phyloP scores from a whole-genome alignment of 2,888 invertebrate species.

The Eueremaeus valkanovi region DNA sequence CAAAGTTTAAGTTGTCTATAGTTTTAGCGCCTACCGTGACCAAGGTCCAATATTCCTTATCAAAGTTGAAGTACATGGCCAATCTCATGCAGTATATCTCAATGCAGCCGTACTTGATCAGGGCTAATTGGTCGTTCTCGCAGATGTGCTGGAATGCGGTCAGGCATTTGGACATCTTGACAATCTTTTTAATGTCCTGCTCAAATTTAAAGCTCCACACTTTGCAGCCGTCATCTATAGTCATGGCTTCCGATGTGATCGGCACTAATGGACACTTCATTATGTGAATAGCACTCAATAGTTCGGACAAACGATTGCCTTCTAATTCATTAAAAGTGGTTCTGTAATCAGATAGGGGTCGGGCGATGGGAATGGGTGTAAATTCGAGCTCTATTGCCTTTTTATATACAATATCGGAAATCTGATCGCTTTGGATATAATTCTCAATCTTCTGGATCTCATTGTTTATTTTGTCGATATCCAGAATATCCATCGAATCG shows the following conservation, averaged over 20 bases:
- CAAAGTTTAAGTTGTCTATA: no score
- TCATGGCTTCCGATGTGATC: not conserved
- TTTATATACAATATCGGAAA: slow-evolving; percentile 5
- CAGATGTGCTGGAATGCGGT: slow-evolving; percentile 84
- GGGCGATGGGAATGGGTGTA: not conserved
- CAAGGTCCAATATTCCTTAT: slow-evolving; percentile 77
- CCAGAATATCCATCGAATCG: no score
- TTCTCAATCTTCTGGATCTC: not conserved
- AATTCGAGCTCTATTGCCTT: slow-evolving; percentile 25
- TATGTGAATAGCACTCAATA: not conserved
- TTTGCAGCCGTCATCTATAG: slow-evolving; percentile 70
- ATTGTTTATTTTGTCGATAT: no score
- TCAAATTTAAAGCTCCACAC: no score
- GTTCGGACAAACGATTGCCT: not conserved
- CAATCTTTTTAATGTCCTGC: slow-evolving; percentile 75
- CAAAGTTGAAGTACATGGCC: slow-evolving; percentile 83
- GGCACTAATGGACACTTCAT: not conserved
- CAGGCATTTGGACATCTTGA: slow-evolving; percentile 61
- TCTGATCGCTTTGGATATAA: not conserved
- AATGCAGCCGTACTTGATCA: slow-evolving; percentile 87
- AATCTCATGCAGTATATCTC: slow-evolving; percentile 94
- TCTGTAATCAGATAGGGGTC: not conserved
- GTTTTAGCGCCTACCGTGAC: not conserved
- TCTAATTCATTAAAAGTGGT: slow-evolving; percentile 18
- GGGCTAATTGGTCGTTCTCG: slow-evolving; percentile 83